These are phyloP conservation scores for Gasterosteus aculeatus DNA, from an alignment of 2,113 vertebrate genomes.

Conservation along the genomic window DNA sequence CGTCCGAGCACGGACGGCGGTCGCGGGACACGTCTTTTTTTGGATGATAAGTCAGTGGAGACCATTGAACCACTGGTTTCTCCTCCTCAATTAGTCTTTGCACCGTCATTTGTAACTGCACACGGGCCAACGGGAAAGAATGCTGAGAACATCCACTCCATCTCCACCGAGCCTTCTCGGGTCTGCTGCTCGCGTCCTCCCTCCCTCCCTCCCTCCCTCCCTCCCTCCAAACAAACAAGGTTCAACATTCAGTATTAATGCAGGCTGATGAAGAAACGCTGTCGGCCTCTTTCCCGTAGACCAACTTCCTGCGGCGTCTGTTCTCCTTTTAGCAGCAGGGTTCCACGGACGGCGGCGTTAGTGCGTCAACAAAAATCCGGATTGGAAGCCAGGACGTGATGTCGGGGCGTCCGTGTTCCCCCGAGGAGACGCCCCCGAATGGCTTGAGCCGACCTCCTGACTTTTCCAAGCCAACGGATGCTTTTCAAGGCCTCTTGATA, in stretches of 20 bases:
- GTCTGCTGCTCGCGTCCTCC: constrained; percentile 4
- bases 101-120: constrained; percentile 10
- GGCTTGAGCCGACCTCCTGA: neutral
- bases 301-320: constrained; percentile 8
- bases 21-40: constrained; percentile 7
- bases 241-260: constrained; percentile 63
- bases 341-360: neutral
- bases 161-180: neutral
- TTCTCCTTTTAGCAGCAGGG: neutral
- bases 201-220: constrained; percentile 7
- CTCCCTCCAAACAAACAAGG: constrained; percentile 31
- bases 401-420: too few relatives aligned
- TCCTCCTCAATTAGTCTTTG: constrained; percentile 28
- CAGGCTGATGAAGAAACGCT: constrained; percentile 50
- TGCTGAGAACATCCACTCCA: neutral
- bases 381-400: neutral
- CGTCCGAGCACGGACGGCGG: neutral
- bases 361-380: neutral
- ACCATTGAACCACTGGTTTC: constrained; percentile 38
- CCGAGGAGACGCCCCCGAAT: neutral
- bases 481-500: too few relatives aligned
- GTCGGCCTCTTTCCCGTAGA: constrained; percentile 40
- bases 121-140: neutral
- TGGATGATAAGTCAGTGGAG: constrained; percentile 16
- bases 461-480: neutral